Percentiles rank a stretch among this genome's conserved stretches.
Conservation (phyloP, 1,140 invertebrate genomes). For the Leptinotarsa texana region DNA sequence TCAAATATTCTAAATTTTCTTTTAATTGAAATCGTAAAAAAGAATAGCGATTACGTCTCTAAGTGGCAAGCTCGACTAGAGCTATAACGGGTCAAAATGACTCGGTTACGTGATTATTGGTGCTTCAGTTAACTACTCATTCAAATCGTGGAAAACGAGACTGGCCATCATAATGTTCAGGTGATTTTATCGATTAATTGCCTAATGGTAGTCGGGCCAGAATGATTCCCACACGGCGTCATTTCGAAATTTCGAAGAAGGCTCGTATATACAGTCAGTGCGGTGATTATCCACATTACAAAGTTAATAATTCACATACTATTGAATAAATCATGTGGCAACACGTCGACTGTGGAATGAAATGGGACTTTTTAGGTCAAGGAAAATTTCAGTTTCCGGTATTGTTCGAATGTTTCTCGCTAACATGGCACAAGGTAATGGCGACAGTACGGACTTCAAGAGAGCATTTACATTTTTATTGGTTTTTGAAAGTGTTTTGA, state of each 20-base stretch:
- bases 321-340: conserved; percentile 22
- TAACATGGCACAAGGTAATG: neutral
- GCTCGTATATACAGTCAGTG: neutral
- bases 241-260: conserved; percentile 12
- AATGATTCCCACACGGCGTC: neutral
- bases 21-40: no score
- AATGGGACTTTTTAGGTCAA: conserved; percentile 28
- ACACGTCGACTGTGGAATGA: conserved; percentile 17
- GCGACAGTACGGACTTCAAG: neutral
- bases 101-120: no score
- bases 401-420: neutral
- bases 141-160: no score
- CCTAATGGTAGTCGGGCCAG: neutral
- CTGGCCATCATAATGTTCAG: neutral
- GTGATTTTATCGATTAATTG: conserved; percentile 6
- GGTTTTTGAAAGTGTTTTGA: neutral
- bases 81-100: no score
- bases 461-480: neutral
- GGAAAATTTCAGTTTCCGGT: conserved; percentile 26
- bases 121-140: no score
- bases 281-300: conserved; percentile 8
- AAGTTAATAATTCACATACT: conserved; percentile 9
- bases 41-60: no score
- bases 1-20: no score
- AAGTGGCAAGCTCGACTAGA: no score